Evolutionary conservation across 2,113 vertebrate genomes (phyloP).

Genomic region (Scolopax mira): DNA sequence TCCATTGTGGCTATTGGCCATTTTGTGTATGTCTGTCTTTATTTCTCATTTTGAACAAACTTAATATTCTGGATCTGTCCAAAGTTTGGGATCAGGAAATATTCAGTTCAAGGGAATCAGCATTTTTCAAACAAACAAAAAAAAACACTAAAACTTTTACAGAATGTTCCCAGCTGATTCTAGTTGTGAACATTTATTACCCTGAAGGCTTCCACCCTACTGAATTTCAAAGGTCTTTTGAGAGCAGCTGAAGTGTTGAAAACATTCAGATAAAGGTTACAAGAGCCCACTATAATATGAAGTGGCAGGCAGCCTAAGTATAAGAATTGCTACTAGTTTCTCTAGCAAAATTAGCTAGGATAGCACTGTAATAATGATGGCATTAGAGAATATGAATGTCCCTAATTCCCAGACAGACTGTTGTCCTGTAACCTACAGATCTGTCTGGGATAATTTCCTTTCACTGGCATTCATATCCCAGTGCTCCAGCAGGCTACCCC

Average conservation of each 20-base stretch:
- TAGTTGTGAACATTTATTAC: neutral
- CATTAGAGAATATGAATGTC: neutral
- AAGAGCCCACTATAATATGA: constrained; percentile 6
- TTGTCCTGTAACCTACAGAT: neutral
- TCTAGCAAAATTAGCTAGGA: neutral
- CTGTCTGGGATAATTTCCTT: neutral
- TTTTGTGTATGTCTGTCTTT: neutral
- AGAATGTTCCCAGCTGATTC: neutral
- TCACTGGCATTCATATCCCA: neutral
- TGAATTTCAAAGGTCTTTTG: constrained; percentile 38
- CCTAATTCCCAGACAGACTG: neutral
- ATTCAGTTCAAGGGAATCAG: neutral
- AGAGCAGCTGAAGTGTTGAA: constrained; percentile 25
- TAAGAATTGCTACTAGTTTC: neutral
- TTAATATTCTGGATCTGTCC: neutral
- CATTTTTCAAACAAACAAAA: neutral
- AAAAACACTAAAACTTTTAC: constrained; percentile 5
- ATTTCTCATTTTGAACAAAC: neutral
- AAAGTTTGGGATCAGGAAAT: neutral
- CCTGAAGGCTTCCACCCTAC: constrained; percentile 7
- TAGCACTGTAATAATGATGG: neutral
- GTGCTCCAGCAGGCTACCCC: neutral
- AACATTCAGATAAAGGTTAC: constrained; percentile 41
- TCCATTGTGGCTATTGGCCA: neutral
- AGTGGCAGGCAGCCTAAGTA: neutral